A percentile compares a stretch with the other conserved stretches of the same genome.
phyloP scores from a whole-genome alignment of 2,113 vertebrate genomes.

The Epinephelus moara region DNA sequence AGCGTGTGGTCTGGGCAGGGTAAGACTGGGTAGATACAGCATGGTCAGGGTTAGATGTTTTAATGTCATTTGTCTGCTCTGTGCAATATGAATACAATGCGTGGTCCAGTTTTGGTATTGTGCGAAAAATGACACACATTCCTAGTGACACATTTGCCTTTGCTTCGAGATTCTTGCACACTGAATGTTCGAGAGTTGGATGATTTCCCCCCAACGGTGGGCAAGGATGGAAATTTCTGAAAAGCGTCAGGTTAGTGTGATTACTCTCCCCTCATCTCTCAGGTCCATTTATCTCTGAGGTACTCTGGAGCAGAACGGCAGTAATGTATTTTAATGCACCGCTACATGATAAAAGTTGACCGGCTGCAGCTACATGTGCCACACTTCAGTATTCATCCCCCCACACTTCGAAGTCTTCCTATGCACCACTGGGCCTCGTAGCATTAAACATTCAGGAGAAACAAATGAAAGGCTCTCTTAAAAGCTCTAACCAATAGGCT shows the following conservation, averaged over 20 bases:
- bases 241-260: slow-evolving; percentile 64
- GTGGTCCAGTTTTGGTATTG: slow-evolving; percentile 20
- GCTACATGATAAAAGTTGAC: slow-evolving; percentile 67
- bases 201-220: slow-evolving; percentile 22
- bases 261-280: slow-evolving; percentile 49
- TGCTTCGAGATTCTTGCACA: slow-evolving; percentile 37
- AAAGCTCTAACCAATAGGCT: slow-evolving; percentile 78
- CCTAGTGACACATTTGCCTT: slow-evolving; percentile 35
- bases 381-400: slow-evolving; percentile 45
- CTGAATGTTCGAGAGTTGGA: slow-evolving; percentile 40
- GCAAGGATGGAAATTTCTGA: slow-evolving; percentile 51
- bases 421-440: slow-evolving; percentile 63
- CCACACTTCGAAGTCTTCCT: slow-evolving; percentile 53
- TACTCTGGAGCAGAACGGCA: slow-evolving; percentile 39
- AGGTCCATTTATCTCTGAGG: slow-evolving; percentile 67
- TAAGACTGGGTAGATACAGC: slow-evolving; percentile 53
- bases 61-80: slow-evolving; percentile 50
- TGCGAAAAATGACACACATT: slow-evolving; percentile 37
- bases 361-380: slow-evolving; percentile 64
- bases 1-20: slow-evolving; percentile 51
- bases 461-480: slow-evolving; percentile 82
- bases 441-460: slow-evolving; percentile 80
- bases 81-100: slow-evolving; percentile 31
- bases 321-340: slow-evolving; percentile 71
- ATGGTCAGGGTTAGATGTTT: slow-evolving; percentile 56